Base-by-base conservation (phyloP, 1,140 invertebrate species). In the Steinernema feltiae region DNA sequence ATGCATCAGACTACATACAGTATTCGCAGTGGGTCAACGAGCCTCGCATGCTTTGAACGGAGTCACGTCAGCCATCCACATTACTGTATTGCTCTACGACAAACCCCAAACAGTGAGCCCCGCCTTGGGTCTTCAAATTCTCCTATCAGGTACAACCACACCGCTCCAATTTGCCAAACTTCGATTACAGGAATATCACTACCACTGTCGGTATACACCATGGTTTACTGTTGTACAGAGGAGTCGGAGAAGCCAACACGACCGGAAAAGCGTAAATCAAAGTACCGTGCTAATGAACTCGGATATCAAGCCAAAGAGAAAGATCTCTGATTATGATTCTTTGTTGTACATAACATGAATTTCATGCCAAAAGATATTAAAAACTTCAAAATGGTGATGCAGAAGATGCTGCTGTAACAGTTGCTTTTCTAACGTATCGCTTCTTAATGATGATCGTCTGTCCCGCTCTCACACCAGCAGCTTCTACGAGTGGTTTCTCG, bases 371-470 rank as follows among this genome's bases (percentile, higher is more conserved):
- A n/a, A 15, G 53, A 27, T 15, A 7, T 7, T 63, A 27, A 17
- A 27, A 7, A 63, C 53, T 63, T 63, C 53, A 63, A 21, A n/a
- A 63, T 3, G 15, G 12, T 3, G 53, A 27, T 3, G 15, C 24
- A n/a, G 53, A 63, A n/a, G 53, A 17, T 21, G 53, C 7, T 21
- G 53, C 2, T 21, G 53, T 7, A 18, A 18, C 35, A 21, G 7
- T 12, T 3, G 15, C 15, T 21, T 63, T 63, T 21, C 24, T 12
- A 3, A 63, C 2, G 53, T 15, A 63, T 3, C 53, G 53, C 24
- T 63, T 63, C 53, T 63, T 63, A 21, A 63, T 27, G 24, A 63
- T 27, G 53, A 63, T 27, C 53, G 53, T 63, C 24, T 63, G 53
- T 63, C 53, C 53, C 53, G 53, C 7, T 27, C 53, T 12, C 24